phyloP scores from a whole-genome alignment of 2,797 vertebrate species.

The Pteronotus mesoamericanus region DNA sequence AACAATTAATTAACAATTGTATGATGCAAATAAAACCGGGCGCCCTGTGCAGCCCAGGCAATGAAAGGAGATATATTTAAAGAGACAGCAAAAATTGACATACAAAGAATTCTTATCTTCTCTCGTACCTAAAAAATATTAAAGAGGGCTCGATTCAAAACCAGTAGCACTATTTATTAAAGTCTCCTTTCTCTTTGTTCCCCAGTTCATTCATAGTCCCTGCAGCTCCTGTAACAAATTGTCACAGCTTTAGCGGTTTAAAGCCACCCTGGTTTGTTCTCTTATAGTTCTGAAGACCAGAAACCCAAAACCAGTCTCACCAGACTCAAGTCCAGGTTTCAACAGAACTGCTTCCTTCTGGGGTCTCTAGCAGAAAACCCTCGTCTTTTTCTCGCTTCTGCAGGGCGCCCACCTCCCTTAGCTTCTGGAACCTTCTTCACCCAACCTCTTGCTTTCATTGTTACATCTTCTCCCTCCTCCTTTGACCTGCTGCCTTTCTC shows the following conservation, averaged over 20 bases:
- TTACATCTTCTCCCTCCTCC: neutral
- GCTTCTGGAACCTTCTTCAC: neutral
- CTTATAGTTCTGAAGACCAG: neutral
- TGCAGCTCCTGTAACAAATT: neutral
- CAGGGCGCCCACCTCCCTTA: rapidly evolving
- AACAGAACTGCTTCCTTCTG: neutral
- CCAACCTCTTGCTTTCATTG: neutral
- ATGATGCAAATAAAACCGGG: neutral
- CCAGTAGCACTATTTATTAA: neutral
- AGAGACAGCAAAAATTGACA: neutral
- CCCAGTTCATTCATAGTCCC: no score
- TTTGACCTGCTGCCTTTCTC: neutral
- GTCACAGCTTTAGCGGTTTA: neutral
- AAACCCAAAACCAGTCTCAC: neutral
- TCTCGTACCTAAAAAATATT: neutral
- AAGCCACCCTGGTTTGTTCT: neutral
- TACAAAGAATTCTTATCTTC: neutral
- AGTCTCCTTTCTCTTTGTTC: neutral
- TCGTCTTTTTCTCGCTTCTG: neutral
- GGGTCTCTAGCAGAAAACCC: neutral
- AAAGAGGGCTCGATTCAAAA: neutral
- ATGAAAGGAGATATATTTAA: neutral
- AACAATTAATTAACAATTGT: neutral
- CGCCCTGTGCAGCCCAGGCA: neutral
- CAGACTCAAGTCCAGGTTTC: neutral